phyloP scores from a whole-genome alignment of 2,888 invertebrate species.

The Chrysolina americana region DNA sequence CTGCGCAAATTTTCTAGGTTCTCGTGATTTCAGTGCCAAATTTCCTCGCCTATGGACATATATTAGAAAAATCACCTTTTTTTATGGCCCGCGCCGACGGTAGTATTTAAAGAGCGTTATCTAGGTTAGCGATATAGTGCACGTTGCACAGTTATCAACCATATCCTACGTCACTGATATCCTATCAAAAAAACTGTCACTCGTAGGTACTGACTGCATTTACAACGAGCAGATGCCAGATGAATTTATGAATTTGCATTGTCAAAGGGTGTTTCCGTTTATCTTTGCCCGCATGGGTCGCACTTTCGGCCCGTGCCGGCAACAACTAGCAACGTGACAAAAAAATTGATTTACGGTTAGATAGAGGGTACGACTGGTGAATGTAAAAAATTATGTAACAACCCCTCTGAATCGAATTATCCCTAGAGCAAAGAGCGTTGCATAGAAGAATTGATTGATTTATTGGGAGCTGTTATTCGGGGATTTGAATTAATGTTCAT shows the following conservation, averaged over 20 bases:
- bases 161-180: background rate
- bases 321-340: background rate
- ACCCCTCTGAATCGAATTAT: background rate
- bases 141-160: slow-evolving; percentile 10
- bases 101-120: background rate
- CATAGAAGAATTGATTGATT: background rate
- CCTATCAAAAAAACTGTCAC: slow-evolving; percentile 7
- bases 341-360: slow-evolving; percentile 18
- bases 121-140: background rate
- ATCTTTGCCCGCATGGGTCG: slow-evolving; percentile 23
- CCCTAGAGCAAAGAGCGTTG: background rate
- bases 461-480: background rate
- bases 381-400: background rate
- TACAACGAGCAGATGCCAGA: slow-evolving; percentile 32
- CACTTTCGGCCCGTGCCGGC: slow-evolving; percentile 24
- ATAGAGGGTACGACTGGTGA: background rate
- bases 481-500: background rate
- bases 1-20: too few relatives aligned
- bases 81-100: too few relatives aligned
- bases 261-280: slow-evolving; percentile 43
- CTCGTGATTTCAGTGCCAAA: too few relatives aligned
- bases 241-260: slow-evolving; percentile 47
- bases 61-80: too few relatives aligned
- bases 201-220: slow-evolving; percentile 8
- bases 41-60: too few relatives aligned